A percentile compares a stretch with the other conserved stretches of the same genome.
Conservation (phyloP, 1,140 invertebrate species). For the Epicauta chinensis region DNA sequence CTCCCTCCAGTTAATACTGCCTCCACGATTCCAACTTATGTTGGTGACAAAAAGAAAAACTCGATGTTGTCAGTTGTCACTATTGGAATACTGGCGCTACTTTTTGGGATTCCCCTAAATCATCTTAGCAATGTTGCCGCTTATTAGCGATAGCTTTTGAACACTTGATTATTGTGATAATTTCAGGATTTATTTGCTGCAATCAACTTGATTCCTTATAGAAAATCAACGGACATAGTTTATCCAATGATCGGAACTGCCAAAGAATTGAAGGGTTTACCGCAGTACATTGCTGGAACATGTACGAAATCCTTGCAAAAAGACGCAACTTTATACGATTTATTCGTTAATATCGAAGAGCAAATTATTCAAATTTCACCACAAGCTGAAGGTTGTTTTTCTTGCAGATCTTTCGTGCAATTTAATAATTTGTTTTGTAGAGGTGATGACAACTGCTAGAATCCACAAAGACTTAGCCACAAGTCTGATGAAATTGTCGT, state of each 20-base stretch:
- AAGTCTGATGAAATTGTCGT: constrained; percentile 9
- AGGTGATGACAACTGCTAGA: constrained; percentile 23
- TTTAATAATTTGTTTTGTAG: constrained; percentile 3
- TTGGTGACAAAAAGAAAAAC: too few relatives aligned
- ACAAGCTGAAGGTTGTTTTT: constrained; percentile 20
- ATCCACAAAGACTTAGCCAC: constrained; percentile 23
- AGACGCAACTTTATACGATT: constrained; percentile 20
- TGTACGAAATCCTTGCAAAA: constrained; percentile 8
- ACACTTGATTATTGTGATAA: too few relatives aligned
- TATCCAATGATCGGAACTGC: constrained; percentile 14
- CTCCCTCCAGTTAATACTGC: too few relatives aligned
- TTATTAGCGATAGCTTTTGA: too few relatives aligned
- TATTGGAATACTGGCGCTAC: too few relatives aligned
- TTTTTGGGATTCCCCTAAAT: too few relatives aligned
- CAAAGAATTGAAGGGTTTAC: constrained; percentile 11
- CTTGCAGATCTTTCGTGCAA: neutral
- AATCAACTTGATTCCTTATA: constrained; percentile 12
- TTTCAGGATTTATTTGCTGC: constrained; percentile 22
- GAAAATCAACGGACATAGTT: constrained; percentile 21
- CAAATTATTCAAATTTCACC: constrained; percentile 17
- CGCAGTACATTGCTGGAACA: constrained; percentile 21
- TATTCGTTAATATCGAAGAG: constrained; percentile 21
- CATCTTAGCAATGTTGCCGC: too few relatives aligned
- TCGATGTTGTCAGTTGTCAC: too few relatives aligned
- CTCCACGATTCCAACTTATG: too few relatives aligned